Evolutionary conservation across 2,113 vertebrate genomes (phyloP).

Genomic region (Misgurnus anguillicaudatus): DNA sequence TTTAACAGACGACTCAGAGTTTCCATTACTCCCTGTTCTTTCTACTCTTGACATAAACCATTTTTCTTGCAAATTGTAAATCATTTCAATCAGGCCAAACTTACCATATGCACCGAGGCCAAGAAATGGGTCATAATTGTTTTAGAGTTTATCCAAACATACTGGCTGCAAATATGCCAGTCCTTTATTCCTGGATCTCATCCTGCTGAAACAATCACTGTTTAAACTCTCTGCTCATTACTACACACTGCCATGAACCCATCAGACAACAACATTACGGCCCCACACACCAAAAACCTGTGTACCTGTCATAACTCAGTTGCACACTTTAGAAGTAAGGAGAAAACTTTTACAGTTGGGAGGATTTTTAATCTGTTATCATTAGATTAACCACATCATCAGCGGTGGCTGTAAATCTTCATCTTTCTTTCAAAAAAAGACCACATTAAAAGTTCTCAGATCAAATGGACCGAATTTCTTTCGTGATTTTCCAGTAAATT

Average conservation of each 20-base stretch:
- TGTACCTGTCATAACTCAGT: conserved; percentile 45
- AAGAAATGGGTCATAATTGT: conserved; percentile 59
- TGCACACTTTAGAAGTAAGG: background rate
- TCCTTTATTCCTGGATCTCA: conserved; percentile 59
- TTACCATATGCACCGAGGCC: conserved; percentile 35
- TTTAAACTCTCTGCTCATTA: conserved; percentile 54
- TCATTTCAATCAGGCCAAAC: conserved; percentile 42
- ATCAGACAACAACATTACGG: conserved; percentile 57
- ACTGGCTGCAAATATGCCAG: conserved; percentile 54
- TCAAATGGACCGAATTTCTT: no score
- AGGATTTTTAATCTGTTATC: conserved; percentile 9
- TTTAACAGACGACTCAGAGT: conserved; percentile 48
- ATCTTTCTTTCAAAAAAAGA: background rate
- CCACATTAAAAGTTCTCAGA: background rate
- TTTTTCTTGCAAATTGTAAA: conserved; percentile 43
- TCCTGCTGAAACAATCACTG: conserved; percentile 60
- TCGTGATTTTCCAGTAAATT: background rate
- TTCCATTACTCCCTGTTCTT: conserved; percentile 55
- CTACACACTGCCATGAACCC: conserved; percentile 45
- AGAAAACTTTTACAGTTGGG: conserved; percentile 9
- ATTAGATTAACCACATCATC: conserved; percentile 10
- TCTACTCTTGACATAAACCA: conserved; percentile 27
- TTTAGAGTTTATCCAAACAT: conserved; percentile 66
- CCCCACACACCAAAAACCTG: conserved; percentile 52
- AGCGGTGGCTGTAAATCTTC: background rate